Percentiles rank a stretch among this genome's conserved stretches.
Conservation (phyloP, 1,140 invertebrate species). For the Macrocentrus cingulum region DNA sequence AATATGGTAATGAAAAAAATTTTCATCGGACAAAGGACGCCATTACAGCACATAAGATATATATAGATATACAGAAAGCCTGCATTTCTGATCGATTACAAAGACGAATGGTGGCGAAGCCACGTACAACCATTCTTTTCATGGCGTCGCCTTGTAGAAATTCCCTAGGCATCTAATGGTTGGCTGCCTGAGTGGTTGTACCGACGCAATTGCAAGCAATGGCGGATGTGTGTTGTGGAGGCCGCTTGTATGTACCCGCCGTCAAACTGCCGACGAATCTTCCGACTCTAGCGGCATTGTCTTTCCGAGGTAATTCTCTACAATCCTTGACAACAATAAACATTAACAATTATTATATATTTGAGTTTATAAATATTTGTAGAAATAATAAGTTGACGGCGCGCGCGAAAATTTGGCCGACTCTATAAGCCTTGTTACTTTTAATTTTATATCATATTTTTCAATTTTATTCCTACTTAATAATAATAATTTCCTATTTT, state of each 20-base stretch:
- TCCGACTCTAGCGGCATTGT: conserved; percentile 5
- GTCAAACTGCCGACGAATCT: conserved; percentile 28
- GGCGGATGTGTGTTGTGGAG: conserved; percentile 36
- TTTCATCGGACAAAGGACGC: too few species aligned
- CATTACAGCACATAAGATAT: too few species aligned
- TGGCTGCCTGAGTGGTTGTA: conserved; percentile 31
- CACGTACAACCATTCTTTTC: too few species aligned
- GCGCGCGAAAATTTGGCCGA: conserved; percentile 13
- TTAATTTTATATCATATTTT: background rate
- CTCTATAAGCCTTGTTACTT: background rate
- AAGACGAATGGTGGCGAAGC: too few species aligned
- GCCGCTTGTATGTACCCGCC: conserved; percentile 38
- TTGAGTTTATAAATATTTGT: conserved; percentile 1
- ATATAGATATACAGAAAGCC: too few species aligned
- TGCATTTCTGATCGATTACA: too few species aligned
- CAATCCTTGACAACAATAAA: background rate
- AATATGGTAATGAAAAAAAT: too few species aligned
- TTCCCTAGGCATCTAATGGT: background rate
- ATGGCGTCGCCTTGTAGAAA: background rate
- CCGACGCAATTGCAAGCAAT: conserved; percentile 35
- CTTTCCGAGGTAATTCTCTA: background rate
- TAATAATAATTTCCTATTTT: conserved; percentile 16
- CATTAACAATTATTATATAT: conserved; percentile 1
- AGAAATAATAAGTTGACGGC: background rate
- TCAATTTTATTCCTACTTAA: background rate